Evolutionary conservation across 2,888 invertebrate species (phyloP), one percentile per base, ranked within the genome.

Genomic region (Artemia sinica): DNA sequence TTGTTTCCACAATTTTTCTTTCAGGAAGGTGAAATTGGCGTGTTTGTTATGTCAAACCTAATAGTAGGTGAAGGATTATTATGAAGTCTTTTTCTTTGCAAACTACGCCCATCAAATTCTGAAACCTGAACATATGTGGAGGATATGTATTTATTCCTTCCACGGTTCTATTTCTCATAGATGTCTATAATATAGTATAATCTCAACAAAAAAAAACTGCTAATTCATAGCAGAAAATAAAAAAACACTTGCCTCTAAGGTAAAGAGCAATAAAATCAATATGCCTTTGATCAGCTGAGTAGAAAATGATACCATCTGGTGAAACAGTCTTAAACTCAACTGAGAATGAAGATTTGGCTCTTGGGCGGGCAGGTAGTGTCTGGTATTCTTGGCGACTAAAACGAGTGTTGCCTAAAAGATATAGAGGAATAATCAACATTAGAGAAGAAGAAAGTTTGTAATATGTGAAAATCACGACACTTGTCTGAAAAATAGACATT

Each of bases 261-360:
- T 85, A 89, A 11, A 91, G 78, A 0, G 88, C 85, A 0, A 90
- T 84, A 75, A 86, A 87, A 75, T 89, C 87, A 0, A 77, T 77
- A 28, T 85, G 84, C 2, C 81, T 79, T 12, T 79, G 79, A 69
- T 87, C 85, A 0, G 84, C 79, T 48, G 79, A 76, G 78, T 91
- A 95, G 80, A 95, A 89, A 14, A 95, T 82, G 8, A 93, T 80
- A 1, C 94, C 93, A 69, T 89, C 85, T 11, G 83, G 81, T n/a
- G 80, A 79, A 71, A 82, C 83, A 0, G 91, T 90, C 72, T 88
- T 87, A 78, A 97, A 85, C 9, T 86, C 83, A 11, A 95, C 80
- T 13, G 86, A 84, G 72, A 93, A 84, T 71, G 88, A 87, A 76
- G 86, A 88, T 52, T 82, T 82, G 71, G 84, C 84, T 67, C 83